Conservation (phyloP, 2,113 vertebrate genomes). For the Cryptomyrus ogoouensis region DNA sequence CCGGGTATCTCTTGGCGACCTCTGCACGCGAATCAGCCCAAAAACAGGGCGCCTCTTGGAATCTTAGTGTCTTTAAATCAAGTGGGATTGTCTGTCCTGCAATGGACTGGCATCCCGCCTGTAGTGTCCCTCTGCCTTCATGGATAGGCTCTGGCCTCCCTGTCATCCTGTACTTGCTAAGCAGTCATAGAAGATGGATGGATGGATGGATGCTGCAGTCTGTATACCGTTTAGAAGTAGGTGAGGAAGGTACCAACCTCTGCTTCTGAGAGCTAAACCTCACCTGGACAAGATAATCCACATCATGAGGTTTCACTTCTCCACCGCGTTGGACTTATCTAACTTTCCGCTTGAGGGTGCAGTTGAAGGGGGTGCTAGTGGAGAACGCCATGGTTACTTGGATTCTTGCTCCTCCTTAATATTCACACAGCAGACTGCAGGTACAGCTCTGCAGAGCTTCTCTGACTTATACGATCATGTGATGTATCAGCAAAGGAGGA, state of each 20-base stretch:
- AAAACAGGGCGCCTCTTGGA: neutral
- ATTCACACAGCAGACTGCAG: neutral
- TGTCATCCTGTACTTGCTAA: neutral
- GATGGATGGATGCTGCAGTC: neutral
- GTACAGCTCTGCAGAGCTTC: neutral
- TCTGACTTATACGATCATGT: neutral
- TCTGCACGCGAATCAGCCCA: neutral
- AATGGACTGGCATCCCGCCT: neutral
- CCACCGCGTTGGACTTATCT: neutral
- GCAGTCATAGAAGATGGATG: neutral
- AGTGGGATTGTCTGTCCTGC: neutral
- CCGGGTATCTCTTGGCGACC: neutral
- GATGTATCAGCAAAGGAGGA: neutral
- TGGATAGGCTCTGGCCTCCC: neutral
- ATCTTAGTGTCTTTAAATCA: neutral
- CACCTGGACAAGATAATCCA: neutral
- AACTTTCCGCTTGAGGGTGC: neutral
- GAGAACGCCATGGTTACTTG: neutral
- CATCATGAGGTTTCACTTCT: neutral
- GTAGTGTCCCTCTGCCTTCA: neutral
- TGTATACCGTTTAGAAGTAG: neutral
- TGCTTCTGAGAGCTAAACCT: neutral
- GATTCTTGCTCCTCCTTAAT: neutral
- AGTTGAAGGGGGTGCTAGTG: neutral
- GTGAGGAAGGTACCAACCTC: neutral